Evolutionary conservation across 2,113 vertebrate species (phyloP).

Genomic region (Neodontobutis hainanensis): DNA sequence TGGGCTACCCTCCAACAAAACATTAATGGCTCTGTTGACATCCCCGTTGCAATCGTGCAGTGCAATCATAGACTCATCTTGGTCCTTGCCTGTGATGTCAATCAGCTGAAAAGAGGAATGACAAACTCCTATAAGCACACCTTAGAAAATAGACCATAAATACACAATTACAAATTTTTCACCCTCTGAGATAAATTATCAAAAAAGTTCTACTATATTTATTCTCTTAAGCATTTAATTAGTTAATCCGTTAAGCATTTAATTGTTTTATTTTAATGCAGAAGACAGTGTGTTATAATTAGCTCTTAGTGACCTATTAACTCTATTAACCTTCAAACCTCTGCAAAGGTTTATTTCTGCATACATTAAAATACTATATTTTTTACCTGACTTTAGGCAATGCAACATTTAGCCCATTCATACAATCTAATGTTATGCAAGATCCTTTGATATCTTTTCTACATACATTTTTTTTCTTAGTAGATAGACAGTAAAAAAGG

Average conservation of each 20-base stretch:
- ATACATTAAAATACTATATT: not conserved
- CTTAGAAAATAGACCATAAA: not conserved
- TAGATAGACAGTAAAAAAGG: too few relatives aligned
- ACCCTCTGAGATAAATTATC: too few relatives aligned
- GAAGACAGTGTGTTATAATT: too few relatives aligned
- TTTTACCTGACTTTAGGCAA: not conserved
- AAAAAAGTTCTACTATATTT: too few relatives aligned
- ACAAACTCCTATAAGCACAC: not conserved
- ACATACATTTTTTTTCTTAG: too few relatives aligned
- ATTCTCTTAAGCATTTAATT: too few relatives aligned
- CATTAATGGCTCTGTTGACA: conserved; percentile 98
- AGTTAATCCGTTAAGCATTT: too few relatives aligned
- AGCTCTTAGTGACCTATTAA: too few relatives aligned
- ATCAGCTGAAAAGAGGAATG: conserved; percentile 83
- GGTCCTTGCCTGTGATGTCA: conserved; percentile 99
- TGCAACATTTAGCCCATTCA: not conserved
- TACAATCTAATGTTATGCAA: not conserved
- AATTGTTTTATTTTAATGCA: too few relatives aligned
- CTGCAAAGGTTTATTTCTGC: not conserved
- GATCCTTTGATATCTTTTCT: not conserved
- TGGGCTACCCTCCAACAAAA: conserved; percentile 95
- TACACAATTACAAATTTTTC: not conserved
- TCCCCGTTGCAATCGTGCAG: conserved; percentile 98
- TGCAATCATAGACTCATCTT: conserved; percentile 98
- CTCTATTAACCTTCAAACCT: not conserved